phyloP scores from a whole-genome alignment of 2,888 invertebrate species.

The Lasioglossum zephyrum region DNA sequence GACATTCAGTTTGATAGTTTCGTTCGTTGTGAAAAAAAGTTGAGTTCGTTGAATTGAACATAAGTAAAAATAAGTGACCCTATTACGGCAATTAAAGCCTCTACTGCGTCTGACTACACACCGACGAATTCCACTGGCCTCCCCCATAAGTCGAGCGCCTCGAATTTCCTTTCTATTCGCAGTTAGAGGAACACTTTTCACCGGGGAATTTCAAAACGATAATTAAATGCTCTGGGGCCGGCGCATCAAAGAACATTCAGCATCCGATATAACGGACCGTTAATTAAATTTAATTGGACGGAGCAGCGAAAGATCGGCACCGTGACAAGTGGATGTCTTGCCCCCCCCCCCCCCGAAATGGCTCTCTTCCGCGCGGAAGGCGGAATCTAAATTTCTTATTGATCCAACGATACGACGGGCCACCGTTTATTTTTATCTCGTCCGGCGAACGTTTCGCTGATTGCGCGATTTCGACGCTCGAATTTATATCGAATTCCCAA shows the following conservation, averaged over 20 bases:
- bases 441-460: slow-evolving; percentile 49
- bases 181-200: neutral
- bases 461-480: slow-evolving; percentile 50
- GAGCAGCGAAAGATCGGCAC: neutral
- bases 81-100: neutral
- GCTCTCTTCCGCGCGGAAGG: neutral
- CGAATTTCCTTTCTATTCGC: neutral
- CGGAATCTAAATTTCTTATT: slow-evolving; percentile 44
- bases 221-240: neutral
- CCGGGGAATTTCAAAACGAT: neutral
- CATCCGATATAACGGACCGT: neutral
- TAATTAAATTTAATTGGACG: slow-evolving; percentile 21
- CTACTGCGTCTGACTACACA: neutral
- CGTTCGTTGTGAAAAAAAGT: too few species aligned
- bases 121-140: neutral
- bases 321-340: neutral
- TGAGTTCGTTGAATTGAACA: neutral
- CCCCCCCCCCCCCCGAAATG: neutral
- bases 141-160: neutral
- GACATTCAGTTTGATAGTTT: too few species aligned
- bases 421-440: slow-evolving; percentile 52
- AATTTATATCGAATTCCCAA: slow-evolving; percentile 61
- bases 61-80: neutral
- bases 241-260: neutral
- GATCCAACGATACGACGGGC: slow-evolving; percentile 32